phyloP scores from a whole-genome alignment of 2,113 vertebrate species.

The Phrynocephalus versicolor region DNA sequence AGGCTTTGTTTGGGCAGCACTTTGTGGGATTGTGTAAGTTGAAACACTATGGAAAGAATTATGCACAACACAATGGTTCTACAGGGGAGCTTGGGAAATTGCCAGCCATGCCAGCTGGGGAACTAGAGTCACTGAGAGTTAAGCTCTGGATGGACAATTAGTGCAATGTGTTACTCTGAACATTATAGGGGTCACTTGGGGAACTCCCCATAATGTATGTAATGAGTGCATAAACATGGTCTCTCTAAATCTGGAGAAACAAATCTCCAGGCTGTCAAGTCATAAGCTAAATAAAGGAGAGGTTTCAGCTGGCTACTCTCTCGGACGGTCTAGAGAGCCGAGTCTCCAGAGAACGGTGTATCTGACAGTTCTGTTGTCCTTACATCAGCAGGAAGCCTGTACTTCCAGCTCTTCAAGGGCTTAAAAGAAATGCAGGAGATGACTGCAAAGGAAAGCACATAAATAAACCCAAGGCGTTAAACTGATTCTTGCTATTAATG shows the following conservation, averaged over 20 bases:
- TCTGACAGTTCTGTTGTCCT: not conserved
- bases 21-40: not conserved
- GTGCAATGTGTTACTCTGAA: not conserved
- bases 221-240: not conserved
- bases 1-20: not conserved
- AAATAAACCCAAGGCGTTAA: slow-evolving; percentile 34
- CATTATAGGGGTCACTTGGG: not conserved
- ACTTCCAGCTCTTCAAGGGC: slow-evolving; percentile 10
- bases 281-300: not conserved
- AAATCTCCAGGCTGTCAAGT: not conserved
- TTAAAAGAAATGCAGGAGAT: not conserved
- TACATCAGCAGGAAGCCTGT: not conserved
- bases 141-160: not conserved
- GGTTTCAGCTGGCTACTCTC: not conserved
- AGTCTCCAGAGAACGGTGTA: not conserved
- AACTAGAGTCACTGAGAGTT: not conserved
- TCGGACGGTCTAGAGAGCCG: not conserved
- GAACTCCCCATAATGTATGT: not conserved
- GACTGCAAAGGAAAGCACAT: not conserved
- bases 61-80: too few species aligned
- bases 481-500: slow-evolving; percentile 31
- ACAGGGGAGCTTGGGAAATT: not conserved
- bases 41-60: too few species aligned
- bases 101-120: not conserved
- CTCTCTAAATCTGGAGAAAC: not conserved